Evolutionary conservation across 2,113 vertebrate species (phyloP), one percentile per base, ranked within the genome.

Genomic region (Atrichornis clamosus): DNA sequence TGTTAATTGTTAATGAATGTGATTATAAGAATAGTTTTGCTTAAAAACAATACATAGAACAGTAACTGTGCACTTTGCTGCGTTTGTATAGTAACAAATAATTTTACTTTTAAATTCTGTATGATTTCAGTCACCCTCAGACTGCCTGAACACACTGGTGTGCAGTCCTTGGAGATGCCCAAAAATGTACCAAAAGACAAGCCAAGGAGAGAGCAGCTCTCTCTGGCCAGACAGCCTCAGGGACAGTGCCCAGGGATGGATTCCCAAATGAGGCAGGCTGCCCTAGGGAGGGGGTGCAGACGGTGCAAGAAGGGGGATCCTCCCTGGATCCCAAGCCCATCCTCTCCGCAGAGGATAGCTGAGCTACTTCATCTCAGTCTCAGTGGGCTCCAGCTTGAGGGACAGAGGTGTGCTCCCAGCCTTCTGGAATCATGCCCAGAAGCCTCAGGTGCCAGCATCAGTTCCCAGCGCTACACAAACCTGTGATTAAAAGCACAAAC

Each of bases 1-100:
- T 93, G 83, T 30, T 89, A 79, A 87, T 70, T 91, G 74, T 44
- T 64, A 84, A 68, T 59, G 42, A 68, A 80, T 39, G 18, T 37
- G 42, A 74, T 52, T 52, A 19, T 58, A 94, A 83, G 28, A 91
- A 87, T 27, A 86, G 26, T 26, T 86, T 60, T 65, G 15, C 33
- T 80, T 88, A 30, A 86, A 81, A 93, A 28, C 35, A 65, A 60
- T 32, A 52, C 18, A 56, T 22, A 70, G 68, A 39, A 53, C 27
- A 74, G 4, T 23, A 89, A 72, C 8, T 7, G 13, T 28, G 24
- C 20, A 26, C 52, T 86, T 86, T 69, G 41, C 84, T 67, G 44
- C 9, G 23, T 83, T 80, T 74, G 56, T 58, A 24, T 53, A 33
- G n/a, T 37, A 79, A 82, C 37, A 84, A 74, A 52, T 49, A 23